These are phyloP conservation scores for Oryctolagus cuniculus DNA, from an alignment of 2,113 vertebrate species.

Conservation along the genomic window mOryCun1.1 NC_091450.1:36112501-36113000, in stretches of 20 bases:
- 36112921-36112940: too few species aligned
- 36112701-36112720: neutral
- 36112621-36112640: neutral
- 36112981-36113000: too few species aligned
- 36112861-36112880: too few species aligned
- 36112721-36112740: neutral
- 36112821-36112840: too few species aligned
- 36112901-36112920: too few species aligned
- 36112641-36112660: too few species aligned
- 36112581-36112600: neutral
- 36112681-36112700: neutral
- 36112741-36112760: neutral
- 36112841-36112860: too few species aligned
- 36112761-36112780: neutral
- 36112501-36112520: neutral
- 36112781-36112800: neutral
- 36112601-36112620: neutral
- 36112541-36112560: neutral
- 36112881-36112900: too few species aligned
- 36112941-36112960: too few species aligned
- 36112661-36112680: neutral
- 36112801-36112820: too few species aligned
- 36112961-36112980: too few species aligned
- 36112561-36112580: neutral
- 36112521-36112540: neutral